Evolutionary conservation across 1,140 invertebrate genomes (phyloP), one percentile per base, ranked within the genome.

Genomic region (Varroa destructor): DNA sequence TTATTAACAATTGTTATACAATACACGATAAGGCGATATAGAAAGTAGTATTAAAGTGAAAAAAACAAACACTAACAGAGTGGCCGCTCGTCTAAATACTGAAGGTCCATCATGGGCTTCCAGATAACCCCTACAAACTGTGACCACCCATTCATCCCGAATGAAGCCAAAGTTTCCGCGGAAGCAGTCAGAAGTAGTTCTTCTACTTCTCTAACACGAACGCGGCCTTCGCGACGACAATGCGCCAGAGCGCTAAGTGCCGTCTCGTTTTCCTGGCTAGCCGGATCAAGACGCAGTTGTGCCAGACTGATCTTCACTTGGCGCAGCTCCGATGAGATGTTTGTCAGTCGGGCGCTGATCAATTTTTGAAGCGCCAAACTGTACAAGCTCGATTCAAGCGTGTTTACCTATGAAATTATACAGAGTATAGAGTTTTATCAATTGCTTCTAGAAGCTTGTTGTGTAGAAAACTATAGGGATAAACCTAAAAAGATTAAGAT

Each of bases 41-140:
- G 25, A 8, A 51, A 51, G 46, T 51, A 51, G 4, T 8, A 51
- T 51, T 8, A 25, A 25, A 51, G 46, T 51, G 8, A 8, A 51
- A 51, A 51, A 51, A 51, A 8, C 8, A 51, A 51, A 51, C 46
- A 58, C 57, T 58, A 5, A 58, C 57, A 58, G 25, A 67, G 61
- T 43, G 61, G 61, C 46, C 46, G 61, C 37, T 67, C 61, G 37
- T 67, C 46, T 12, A 67, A 4, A 37, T 25, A 67, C 61, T 43
- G 61, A 37, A 67, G 61, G 8, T 67, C 46, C 61, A 67, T 25
- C 61, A 67, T 67, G 12, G 61, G 61, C 12, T 46, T 67, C 61
- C 61, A 67, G 61, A 67, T 67, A 14, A 14, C 40, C 3, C 61
- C 61, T 12, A 67, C 61, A 40, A 67, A 67, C 8, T 67, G 61